phyloP scores from a whole-genome alignment of 2,113 vertebrate species.

The Dasyprocta punctata region DNA sequence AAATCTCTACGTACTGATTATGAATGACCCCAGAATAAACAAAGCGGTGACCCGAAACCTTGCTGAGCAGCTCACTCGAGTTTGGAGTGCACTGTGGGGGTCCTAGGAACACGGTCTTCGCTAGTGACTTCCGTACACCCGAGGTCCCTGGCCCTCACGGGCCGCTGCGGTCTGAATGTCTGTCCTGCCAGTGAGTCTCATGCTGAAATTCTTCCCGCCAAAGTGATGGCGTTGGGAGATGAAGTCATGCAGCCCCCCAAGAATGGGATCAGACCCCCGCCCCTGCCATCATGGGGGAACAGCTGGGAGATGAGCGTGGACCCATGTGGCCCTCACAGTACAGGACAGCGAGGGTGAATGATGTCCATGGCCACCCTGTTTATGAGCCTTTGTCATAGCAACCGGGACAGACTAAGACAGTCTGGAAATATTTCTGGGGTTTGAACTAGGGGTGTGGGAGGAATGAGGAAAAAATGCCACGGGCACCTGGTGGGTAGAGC shows the following conservation, averaged over 20 bases:
- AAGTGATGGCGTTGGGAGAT: neutral
- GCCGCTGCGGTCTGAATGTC: neutral
- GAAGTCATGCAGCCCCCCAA: neutral
- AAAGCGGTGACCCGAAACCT: neutral
- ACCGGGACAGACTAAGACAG: neutral
- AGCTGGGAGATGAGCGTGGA: no score
- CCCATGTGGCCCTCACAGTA: neutral
- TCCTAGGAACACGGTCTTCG: neutral
- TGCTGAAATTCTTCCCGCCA: neutral
- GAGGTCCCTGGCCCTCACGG: neutral
- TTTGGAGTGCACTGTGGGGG: neutral
- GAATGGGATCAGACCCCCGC: neutral
- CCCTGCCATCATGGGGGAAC: neutral
- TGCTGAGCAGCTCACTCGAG: neutral
- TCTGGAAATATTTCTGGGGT: neutral
- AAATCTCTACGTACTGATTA: neutral
- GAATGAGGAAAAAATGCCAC: neutral
- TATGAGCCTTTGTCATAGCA: neutral
- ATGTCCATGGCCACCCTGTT: no score
- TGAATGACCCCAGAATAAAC: neutral
- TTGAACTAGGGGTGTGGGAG: neutral
- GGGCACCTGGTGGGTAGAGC: rapidly evolving
- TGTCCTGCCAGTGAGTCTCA: neutral
- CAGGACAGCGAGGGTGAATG: neutral
- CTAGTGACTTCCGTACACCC: neutral